A percentile compares a stretch with the other conserved stretches of the same genome.
phyloP scores from a whole-genome alignment of 2,797 vertebrate genomes.

The Myotis pilosus region DNA sequence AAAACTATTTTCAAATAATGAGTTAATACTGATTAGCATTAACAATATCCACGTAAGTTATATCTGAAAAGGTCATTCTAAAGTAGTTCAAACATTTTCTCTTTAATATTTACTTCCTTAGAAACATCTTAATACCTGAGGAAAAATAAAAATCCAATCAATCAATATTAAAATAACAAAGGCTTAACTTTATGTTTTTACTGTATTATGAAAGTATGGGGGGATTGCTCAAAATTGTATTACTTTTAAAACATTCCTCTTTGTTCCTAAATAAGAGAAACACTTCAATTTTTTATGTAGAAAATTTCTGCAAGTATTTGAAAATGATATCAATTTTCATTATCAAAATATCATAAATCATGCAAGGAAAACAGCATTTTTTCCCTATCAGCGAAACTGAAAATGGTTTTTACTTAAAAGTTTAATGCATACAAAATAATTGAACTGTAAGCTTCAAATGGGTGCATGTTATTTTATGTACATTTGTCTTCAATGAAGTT shows the following conservation, averaged over 20 bases:
- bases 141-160: conserved; percentile 13
- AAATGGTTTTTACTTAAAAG: conserved; percentile 1
- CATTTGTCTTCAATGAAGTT: not conserved
- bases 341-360: not conserved
- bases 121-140: not conserved
- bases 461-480: not conserved
- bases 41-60: not conserved
- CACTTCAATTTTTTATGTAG: not conserved
- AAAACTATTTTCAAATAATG: conserved; percentile 29
- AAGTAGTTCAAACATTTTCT: conserved; percentile 4
- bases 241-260: not conserved
- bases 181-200: conserved; percentile 22
- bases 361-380: conserved; percentile 14
- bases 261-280: conserved; percentile 1
- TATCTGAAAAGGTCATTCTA: conserved; percentile 28
- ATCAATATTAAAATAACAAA: conserved; percentile 33
- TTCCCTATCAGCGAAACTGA: not conserved
- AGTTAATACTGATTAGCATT: not conserved
- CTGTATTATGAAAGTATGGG: not conserved
- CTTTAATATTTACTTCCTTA: conserved; percentile 29
- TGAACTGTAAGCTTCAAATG: not conserved
- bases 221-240: not conserved
- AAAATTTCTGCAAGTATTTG: conserved; percentile 30
- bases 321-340: not conserved
- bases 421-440: not conserved